A percentile compares a stretch with the other conserved stretches of the same genome.
phyloP scores from a whole-genome alignment of 2,113 vertebrate species.

The Tamias sibiricus region DNA sequence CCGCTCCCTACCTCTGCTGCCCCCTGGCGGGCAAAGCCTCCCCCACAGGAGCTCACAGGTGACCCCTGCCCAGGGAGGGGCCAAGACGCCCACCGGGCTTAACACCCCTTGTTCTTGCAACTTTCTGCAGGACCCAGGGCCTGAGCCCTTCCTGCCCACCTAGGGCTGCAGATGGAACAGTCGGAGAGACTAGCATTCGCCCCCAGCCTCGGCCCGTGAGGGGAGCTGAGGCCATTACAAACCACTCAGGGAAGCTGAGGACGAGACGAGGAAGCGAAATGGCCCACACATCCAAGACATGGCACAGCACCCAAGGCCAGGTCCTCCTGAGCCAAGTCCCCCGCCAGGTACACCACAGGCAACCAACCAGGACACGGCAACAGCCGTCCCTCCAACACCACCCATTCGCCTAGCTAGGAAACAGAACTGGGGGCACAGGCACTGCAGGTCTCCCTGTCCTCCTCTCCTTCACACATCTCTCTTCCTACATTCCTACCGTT shows the following conservation, averaged over 20 bases:
- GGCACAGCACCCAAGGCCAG: too few species aligned
- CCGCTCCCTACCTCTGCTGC: slow-evolving; percentile 38
- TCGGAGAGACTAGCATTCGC: background rate
- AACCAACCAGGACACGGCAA: fast-evolving
- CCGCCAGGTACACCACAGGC: fast-evolving
- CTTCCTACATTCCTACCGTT: fast-evolving
- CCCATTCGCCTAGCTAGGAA: fast-evolving
- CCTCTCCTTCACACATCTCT: too few species aligned
- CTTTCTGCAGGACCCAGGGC: background rate
- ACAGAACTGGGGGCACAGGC: too few species aligned
- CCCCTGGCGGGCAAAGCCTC: slow-evolving; percentile 6
- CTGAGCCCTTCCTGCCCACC: background rate
- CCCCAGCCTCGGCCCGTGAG: background rate
- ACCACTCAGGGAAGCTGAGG: background rate
- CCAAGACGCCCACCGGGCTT: background rate
- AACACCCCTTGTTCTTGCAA: background rate
- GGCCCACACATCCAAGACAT: background rate
- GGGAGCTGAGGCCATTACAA: background rate
- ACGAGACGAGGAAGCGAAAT: too few species aligned
- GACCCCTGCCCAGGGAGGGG: slow-evolving; percentile 14
- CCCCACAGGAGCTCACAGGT: background rate
- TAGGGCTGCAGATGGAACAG: fast-evolving
- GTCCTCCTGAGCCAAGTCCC: background rate
- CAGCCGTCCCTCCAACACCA: background rate
- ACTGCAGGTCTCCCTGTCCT: too few species aligned